A percentile compares a stretch with the other conserved stretches of the same genome.
Conservation (phyloP, 2,113 vertebrate genomes). For the Ciconia boyciana region DNA sequence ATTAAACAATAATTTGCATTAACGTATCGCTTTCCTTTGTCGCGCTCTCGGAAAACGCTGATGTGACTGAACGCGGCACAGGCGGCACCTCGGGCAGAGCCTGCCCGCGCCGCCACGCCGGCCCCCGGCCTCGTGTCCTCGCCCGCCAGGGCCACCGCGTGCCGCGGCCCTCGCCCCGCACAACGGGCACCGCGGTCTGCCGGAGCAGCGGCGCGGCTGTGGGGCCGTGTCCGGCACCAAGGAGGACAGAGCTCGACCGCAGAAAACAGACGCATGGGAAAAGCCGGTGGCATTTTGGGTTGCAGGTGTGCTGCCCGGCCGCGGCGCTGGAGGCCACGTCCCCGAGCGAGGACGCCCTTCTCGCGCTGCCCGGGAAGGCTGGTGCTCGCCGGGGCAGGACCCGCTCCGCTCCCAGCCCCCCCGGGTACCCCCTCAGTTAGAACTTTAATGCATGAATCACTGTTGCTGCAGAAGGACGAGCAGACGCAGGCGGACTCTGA, state of each 20-base stretch:
- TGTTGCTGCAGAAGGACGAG: background rate
- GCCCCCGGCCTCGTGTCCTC: background rate
- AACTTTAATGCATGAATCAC: rapidly evolving
- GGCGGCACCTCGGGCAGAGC: background rate
- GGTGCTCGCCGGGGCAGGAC: background rate
- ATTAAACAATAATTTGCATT: background rate
- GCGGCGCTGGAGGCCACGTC: background rate
- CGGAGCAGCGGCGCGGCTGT: background rate
- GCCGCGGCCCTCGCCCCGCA: background rate
- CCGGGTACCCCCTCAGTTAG: background rate
- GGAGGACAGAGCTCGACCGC: background rate
- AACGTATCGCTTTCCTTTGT: background rate
- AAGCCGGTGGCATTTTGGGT: background rate
- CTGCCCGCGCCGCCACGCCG: background rate
- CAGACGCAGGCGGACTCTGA: rapidly evolving
- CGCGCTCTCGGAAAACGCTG: background rate
- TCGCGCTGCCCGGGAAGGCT: too few relatives aligned
- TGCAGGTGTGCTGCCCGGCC: rapidly evolving
- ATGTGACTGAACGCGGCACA: background rate
- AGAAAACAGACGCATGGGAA: rapidly evolving
- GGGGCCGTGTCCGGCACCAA: background rate
- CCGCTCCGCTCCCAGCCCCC: background rate
- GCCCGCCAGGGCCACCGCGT: background rate
- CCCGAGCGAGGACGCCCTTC: background rate
- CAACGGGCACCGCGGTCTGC: background rate